Percentiles rank a stretch among this genome's conserved stretches.
phyloP scores from a whole-genome alignment of 1,140 invertebrate genomes.

The Matsumurasca onukii region DNA sequence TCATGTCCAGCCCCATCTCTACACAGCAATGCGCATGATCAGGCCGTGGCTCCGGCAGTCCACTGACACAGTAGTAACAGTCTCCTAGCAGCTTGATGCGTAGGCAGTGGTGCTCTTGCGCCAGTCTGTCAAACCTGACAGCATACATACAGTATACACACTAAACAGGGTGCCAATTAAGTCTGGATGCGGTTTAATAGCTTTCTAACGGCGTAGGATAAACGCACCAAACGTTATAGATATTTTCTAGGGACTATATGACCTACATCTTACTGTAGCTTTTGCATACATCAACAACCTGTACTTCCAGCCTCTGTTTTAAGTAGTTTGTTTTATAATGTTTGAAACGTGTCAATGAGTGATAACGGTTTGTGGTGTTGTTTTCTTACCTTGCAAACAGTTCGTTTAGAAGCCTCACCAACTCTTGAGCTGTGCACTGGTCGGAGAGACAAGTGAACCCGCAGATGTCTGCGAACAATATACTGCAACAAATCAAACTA shows the following conservation, averaged over 20 bases:
- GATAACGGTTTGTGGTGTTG: too few species aligned
- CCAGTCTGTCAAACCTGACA: constrained; percentile 89
- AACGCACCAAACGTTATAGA: too few species aligned
- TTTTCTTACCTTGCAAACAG: constrained; percentile 86
- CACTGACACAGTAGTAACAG: constrained; percentile 94
- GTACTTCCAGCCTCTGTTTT: not conserved
- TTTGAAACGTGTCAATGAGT: too few species aligned
- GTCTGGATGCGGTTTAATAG: too few species aligned
- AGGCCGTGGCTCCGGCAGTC: constrained; percentile 80
- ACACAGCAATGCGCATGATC: constrained; percentile 94
- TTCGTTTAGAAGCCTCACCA: constrained; percentile 92
- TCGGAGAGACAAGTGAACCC: constrained; percentile 94
- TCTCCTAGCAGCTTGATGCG: constrained; percentile 91
- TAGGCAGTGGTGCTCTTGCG: constrained; percentile 87
- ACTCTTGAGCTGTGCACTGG: constrained; percentile 93
- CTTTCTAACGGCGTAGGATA: too few species aligned
- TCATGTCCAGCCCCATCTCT: constrained; percentile 96
- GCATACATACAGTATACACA: not conserved
- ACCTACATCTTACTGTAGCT: not conserved
- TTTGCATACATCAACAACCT: not conserved
- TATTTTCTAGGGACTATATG: too few species aligned
- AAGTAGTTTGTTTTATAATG: not conserved
- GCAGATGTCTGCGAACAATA: constrained; percentile 97
- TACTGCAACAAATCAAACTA: constrained; percentile 63
- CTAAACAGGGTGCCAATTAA: too few species aligned